A percentile compares a stretch with the other conserved stretches of the same genome.
These are phyloP conservation scores for Rhamnusium bicolor DNA, from an alignment of 2,888 invertebrate species.

Conservation along the genomic window DNA sequence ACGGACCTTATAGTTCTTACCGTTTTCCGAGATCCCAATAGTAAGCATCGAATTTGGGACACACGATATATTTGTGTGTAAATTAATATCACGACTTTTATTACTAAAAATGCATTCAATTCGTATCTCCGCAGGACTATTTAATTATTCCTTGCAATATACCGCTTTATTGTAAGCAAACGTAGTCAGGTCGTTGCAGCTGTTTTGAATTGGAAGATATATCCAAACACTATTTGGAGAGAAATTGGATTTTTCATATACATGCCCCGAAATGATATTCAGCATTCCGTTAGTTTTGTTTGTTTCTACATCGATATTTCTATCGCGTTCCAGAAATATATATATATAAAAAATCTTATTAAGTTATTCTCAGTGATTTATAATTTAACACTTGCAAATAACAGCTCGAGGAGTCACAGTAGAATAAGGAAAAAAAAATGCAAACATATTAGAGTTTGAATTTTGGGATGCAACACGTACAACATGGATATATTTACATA, in stretches of 20 bases:
- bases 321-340: conserved; percentile 15
- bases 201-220: neutral
- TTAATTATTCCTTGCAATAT: neutral
- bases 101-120: too few species aligned
- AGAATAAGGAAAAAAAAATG: conserved; percentile 39
- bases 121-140: neutral
- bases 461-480: conserved; percentile 66
- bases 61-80: too few species aligned
- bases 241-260: conserved; percentile 15
- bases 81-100: too few species aligned
- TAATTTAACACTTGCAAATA: conserved; percentile 54
- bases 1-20: too few species aligned
- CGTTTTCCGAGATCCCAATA: too few species aligned
- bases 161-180: neutral
- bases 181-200: neutral
- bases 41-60: too few species aligned
- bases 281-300: neutral
- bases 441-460: conserved; percentile 43
- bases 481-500: conserved; percentile 69
- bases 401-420: conserved; percentile 39
- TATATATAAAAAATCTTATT: conserved; percentile 49
- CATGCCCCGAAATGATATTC: neutral
- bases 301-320: conserved; percentile 16
- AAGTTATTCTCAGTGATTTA: conserved; percentile 52
- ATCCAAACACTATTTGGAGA: neutral